These are phyloP conservation scores for Lepidocyrtinus sp. DNA, from an alignment of 2,888 invertebrate species.

Conservation along the genomic window DNA sequence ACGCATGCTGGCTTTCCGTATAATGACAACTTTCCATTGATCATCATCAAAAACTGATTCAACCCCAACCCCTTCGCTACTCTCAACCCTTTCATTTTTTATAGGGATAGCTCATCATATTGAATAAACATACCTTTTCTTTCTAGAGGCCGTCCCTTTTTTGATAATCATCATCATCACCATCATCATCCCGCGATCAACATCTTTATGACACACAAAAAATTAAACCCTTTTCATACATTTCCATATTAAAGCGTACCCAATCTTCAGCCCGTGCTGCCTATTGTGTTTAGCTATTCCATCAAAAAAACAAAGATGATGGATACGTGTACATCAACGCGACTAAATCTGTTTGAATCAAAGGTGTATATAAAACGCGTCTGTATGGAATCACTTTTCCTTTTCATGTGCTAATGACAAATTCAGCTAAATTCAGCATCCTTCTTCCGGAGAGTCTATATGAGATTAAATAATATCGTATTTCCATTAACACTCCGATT, in stretches of 20 bases:
- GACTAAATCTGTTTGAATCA: neutral
- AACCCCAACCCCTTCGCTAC: neutral
- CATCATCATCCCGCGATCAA: too few species aligned
- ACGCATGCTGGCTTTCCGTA: constrained; percentile 12
- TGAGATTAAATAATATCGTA: constrained; percentile 15
- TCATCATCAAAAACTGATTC: constrained; percentile 8
- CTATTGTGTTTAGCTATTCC: constrained; percentile 16
- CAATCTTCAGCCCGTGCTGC: constrained; percentile 50
- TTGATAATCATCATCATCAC: constrained; percentile 42
- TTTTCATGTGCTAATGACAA: constrained; percentile 37
- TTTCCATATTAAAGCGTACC: constrained; percentile 36
- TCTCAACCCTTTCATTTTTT: constrained; percentile 36
- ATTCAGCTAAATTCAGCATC: constrained; percentile 4
- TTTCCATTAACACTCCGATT: constrained; percentile 36
- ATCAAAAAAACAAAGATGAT: constrained; percentile 40
- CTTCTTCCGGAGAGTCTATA: constrained; percentile 10
- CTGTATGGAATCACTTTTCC: constrained; percentile 17
- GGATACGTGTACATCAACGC: constrained; percentile 21
- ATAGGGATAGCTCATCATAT: constrained; percentile 17
- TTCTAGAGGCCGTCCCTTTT: constrained; percentile 36
- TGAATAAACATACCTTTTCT: constrained; percentile 29
- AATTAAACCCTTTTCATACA: constrained; percentile 35
- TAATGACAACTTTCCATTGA: constrained; percentile 22
- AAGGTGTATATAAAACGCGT: neutral
- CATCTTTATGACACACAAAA: constrained; percentile 26